These are phyloP conservation scores for Nansenia antarctica DNA, from an alignment of 2,113 vertebrate genomes.

Conservation along the genomic window DNA sequence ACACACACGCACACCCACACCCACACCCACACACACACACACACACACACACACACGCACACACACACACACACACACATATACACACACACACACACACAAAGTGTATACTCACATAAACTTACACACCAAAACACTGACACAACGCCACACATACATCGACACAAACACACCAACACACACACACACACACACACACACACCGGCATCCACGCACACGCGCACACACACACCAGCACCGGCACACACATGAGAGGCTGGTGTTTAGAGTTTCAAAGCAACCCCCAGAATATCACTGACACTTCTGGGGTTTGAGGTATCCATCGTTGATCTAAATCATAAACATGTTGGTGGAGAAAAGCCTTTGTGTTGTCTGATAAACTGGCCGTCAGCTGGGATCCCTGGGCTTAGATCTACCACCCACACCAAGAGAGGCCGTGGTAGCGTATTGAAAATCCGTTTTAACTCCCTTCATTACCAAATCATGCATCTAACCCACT, in stretches of 20 bases:
- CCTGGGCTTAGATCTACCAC: too few relatives aligned
- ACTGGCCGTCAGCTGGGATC: too few relatives aligned
- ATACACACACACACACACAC: slow-evolving; percentile 26
- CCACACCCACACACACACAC: too few relatives aligned
- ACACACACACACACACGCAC: too few relatives aligned
- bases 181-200: slow-evolving; percentile 32
- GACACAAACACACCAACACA: slow-evolving; percentile 31
- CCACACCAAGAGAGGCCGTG: too few relatives aligned
- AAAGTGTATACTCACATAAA: slow-evolving; percentile 41
- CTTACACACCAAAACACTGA: slow-evolving; percentile 14
- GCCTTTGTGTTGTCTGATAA: too few relatives aligned
- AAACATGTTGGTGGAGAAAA: not conserved
- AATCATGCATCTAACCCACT: too few relatives aligned
- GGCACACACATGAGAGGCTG: not conserved
- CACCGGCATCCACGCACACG: slow-evolving; percentile 33
- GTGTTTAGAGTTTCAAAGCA: not conserved
- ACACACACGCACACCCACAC: slow-evolving; percentile 39
- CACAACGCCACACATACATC: slow-evolving; percentile 40
- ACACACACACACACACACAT: slow-evolving; percentile 4
- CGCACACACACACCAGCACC: not conserved
- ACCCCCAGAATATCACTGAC: too few relatives aligned
- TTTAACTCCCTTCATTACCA: too few relatives aligned
- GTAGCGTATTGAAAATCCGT: too few relatives aligned
- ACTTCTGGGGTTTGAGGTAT: too few relatives aligned
- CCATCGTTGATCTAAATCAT: not conserved